A percentile compares a stretch with the other conserved stretches of the same genome.
These are phyloP conservation scores for Teleogryllus occipitalis DNA, from an alignment of 1,140 invertebrate genomes.

Conservation along the genomic window DNA sequence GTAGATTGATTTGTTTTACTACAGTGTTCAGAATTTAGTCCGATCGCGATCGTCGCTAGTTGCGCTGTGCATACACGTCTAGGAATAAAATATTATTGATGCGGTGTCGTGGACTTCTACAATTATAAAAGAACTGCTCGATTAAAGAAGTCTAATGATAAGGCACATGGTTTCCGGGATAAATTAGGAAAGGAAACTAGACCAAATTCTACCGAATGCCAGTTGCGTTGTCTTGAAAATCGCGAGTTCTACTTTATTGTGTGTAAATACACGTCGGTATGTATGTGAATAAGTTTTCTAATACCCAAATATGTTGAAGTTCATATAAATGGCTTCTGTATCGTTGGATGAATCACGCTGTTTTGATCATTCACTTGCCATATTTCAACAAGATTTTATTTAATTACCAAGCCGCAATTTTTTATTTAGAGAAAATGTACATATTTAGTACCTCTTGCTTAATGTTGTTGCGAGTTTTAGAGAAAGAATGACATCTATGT, in stretches of 20 bases:
- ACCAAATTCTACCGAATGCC: not conserved
- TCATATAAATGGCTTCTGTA: slow-evolving; percentile 16
- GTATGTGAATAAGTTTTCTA: not conserved
- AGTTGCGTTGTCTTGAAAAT: not conserved
- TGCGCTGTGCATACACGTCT: not conserved
- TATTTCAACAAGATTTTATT: not conserved
- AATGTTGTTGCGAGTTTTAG: too few relatives aligned
- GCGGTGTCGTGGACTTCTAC: slow-evolving; percentile 14
- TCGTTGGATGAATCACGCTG: slow-evolving; percentile 16
- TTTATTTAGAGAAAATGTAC: too few relatives aligned
- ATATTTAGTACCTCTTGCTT: too few relatives aligned
- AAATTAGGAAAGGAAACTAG: slow-evolving; percentile 8
- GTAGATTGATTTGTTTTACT: not conserved
- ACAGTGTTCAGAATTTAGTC: not conserved
- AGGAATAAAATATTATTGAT: slow-evolving; percentile 9
- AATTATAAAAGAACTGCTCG: slow-evolving; percentile 24
- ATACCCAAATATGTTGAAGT: not conserved
- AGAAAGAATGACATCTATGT: too few relatives aligned
- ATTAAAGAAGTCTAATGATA: slow-evolving; percentile 32
- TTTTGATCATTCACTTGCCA: slow-evolving; percentile 12
- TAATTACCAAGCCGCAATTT: too few relatives aligned
- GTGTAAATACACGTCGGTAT: not conserved
- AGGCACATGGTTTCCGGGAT: slow-evolving; percentile 43
- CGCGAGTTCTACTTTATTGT: not conserved
- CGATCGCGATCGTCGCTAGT: not conserved